Evolutionary conservation across 2,888 invertebrate genomes (phyloP).

Genomic region (Aporophyla nigra): DNA sequence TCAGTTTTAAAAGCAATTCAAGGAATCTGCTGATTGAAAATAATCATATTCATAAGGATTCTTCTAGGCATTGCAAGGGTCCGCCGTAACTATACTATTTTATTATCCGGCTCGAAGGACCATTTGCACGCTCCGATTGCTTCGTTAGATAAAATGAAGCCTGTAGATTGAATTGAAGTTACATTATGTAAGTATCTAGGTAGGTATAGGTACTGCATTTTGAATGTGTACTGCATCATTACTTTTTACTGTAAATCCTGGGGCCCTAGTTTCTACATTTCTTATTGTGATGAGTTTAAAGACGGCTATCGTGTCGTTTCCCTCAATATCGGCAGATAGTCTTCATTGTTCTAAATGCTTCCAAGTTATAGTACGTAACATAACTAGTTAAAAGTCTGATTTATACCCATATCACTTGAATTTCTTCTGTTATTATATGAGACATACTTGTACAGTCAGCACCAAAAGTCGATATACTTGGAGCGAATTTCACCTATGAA

Average conservation of each 20-base stretch:
- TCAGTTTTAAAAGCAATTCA: conserved; percentile 1
- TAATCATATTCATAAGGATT: conserved; percentile 29
- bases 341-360: background rate
- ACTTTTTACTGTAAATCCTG: background rate
- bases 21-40: conserved; percentile 37
- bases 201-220: background rate
- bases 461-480: background rate
- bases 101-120: conserved; percentile 26
- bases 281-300: background rate
- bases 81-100: conserved; percentile 16
- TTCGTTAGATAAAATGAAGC: conserved; percentile 41
- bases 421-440: background rate
- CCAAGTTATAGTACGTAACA: background rate
- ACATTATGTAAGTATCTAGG: conserved; percentile 5
- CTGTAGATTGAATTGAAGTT: conserved; percentile 27
- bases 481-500: background rate
- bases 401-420: background rate
- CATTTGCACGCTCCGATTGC: conserved; percentile 32
- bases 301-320: background rate
- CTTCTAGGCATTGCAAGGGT: conserved; percentile 3
- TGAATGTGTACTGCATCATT: background rate
- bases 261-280: background rate
- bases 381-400: background rate
- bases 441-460: background rate
- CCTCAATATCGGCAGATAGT: background rate